Conservation (phyloP, 2,888 invertebrate species). For the Ctena decussata region DNA sequence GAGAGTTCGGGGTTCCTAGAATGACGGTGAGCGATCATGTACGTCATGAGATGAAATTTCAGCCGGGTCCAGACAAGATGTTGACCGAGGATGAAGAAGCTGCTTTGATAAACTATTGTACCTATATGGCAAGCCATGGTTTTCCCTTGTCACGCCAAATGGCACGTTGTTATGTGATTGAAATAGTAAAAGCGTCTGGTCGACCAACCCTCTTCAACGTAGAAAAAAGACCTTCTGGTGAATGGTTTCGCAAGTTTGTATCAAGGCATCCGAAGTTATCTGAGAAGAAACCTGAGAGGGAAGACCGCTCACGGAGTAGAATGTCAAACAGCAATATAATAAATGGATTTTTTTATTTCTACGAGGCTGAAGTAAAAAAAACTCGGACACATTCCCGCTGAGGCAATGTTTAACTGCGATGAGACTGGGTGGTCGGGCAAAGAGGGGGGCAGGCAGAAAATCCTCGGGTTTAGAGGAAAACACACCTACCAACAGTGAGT, state of each 20-base stretch:
- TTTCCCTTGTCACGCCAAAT: not conserved
- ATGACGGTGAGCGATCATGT: not conserved
- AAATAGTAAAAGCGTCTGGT: constrained; percentile 4
- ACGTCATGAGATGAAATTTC: not conserved
- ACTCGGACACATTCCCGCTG: not conserved
- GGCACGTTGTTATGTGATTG: not conserved
- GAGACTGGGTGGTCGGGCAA: constrained; percentile 35
- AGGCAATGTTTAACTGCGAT: constrained; percentile 27
- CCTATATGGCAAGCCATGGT: constrained; percentile 12
- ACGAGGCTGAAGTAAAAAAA: not conserved
- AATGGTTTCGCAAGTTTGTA: constrained; percentile 16
- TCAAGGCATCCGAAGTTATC: not conserved
- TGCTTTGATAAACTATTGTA: not conserved
- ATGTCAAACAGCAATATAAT: not conserved
- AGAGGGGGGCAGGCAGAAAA: constrained; percentile 12
- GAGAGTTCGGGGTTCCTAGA: not conserved
- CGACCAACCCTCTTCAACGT: not conserved
- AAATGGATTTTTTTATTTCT: not conserved
- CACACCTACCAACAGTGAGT: constrained; percentile 11
- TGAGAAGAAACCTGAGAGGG: not conserved
- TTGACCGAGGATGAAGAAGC: constrained; percentile 1
- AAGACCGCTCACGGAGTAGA: not conserved
- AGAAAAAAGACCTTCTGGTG: not conserved
- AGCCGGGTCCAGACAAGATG: not conserved
- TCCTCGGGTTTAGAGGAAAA: constrained; percentile 6